Conservation (phyloP, 2,113 vertebrate genomes). For the Lophochroa leadbeateri region DNA sequence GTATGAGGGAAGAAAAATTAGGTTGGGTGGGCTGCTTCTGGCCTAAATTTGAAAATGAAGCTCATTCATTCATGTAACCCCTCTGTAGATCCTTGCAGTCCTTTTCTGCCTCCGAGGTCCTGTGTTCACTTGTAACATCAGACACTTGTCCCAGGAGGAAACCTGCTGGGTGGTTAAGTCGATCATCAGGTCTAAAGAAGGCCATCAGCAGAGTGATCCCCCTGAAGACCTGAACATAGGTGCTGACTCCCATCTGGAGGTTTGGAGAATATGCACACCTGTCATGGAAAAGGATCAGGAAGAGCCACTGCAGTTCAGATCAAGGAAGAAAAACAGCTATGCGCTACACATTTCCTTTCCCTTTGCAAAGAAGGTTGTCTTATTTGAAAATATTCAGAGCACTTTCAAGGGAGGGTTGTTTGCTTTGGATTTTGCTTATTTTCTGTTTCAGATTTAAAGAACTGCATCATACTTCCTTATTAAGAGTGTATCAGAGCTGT, state of each 20-base stretch:
- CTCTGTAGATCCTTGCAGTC: neutral
- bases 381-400: neutral
- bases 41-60: slow-evolving; percentile 15
- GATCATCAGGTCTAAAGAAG: neutral
- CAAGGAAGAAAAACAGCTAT: neutral
- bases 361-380: neutral
- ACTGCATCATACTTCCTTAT: neutral
- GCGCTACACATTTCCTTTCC: neutral
- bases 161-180: neutral
- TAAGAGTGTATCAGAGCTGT: neutral
- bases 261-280: neutral
- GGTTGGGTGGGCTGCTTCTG: neutral
- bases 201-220: neutral
- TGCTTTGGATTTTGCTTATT: neutral
- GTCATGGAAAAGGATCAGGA: neutral
- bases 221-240: neutral
- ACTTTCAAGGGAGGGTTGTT: neutral
- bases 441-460: neutral
- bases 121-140: neutral
- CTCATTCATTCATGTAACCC: neutral
- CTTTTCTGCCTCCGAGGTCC: neutral
- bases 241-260: neutral
- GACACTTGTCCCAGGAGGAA: neutral
- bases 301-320: neutral
- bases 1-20: neutral